Evolutionary conservation across 2,797 vertebrate species (phyloP), one percentile per base, ranked within the genome.

Genomic region (Lutra lutra): DNA sequence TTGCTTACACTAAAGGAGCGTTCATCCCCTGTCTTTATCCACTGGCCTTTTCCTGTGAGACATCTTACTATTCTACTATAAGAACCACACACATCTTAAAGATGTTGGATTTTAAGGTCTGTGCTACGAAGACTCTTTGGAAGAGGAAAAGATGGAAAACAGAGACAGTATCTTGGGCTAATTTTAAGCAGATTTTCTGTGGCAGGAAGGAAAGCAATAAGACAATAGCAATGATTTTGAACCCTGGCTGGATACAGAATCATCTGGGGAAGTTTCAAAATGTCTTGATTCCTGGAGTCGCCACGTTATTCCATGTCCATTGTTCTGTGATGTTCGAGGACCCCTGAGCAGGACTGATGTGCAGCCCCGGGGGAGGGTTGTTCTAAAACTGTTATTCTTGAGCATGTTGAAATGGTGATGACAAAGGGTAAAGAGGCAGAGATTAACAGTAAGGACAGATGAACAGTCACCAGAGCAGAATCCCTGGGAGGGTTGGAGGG

Each of bases 301-400:
- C 4, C 15, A 32, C 38, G 1, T 0, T 0, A 0, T 2, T 40
- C 17, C 10, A 1, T 27, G 56, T 32, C 60, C n/a, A 68, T 48
- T 58, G 40, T n/a, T 94, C 73, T 64, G 46, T 29, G 77, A 32
- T 11, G 21, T 29, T 2, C 11, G 3, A 40, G 72, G 40, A 38
- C 14, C n/a, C 72, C n/a, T 38, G 27, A 88, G 48, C 51, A 25
- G 46, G 18, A 68, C 21, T 21, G 48, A 43, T 5, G 0, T 27
- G 27, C 2, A 6, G 38, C 32, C 4, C 2, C 11, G 46, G 77
- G 46, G 2, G 10, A 72, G 35, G 0, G 1, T 48, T 64, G 38
- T 51, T 25, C 38, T 5, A 35, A 58, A 68, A 21, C 43, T 54
- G 12, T 54, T 48, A 58, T 10, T 48, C 51, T 27, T 32, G 10